A percentile compares a stretch with the other conserved stretches of the same genome.
These are phyloP conservation scores for Nephotettix cincticeps DNA, from an alignment of 1,140 invertebrate species.

Conservation along the genomic window DNA sequence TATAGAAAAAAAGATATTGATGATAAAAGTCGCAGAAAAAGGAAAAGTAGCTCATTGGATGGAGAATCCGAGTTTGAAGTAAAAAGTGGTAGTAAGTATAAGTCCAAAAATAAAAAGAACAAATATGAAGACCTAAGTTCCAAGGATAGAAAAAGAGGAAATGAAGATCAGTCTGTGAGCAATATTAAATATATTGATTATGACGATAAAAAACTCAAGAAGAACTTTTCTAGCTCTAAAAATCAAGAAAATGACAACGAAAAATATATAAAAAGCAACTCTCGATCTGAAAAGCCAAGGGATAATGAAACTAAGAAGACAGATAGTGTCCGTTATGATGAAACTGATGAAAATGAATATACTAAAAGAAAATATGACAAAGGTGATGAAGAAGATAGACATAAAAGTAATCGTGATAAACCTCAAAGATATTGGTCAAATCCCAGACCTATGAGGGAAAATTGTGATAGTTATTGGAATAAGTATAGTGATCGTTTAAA, in stretches of 20 bases:
- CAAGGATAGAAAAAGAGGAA: conserved; percentile 25
- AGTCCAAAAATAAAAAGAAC: conserved; percentile 33
- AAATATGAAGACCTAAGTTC: conserved; percentile 26
- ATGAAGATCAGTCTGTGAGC: not conserved
- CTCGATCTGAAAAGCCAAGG: conserved; percentile 25
- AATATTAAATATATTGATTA: not conserved
- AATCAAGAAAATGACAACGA: not conserved
- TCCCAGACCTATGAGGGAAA: not conserved
- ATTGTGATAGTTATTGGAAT: conserved; percentile 21
- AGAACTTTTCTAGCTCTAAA: conserved; percentile 28
- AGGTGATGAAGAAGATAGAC: conserved; percentile 34
- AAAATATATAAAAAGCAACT: not conserved
- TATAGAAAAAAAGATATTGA: conserved; percentile 28
- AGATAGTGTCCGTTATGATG: conserved; percentile 8
- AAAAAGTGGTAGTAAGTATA: conserved; percentile 42
- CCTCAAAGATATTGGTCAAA: not conserved
- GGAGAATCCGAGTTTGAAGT: conserved; percentile 47
- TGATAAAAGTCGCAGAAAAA: conserved; percentile 34
- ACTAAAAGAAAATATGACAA: conserved; percentile 38
- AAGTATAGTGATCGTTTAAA: not conserved
- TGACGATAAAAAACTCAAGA: not conserved
- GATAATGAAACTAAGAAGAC: conserved; percentile 22
- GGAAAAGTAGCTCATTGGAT: conserved; percentile 37
- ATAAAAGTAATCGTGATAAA: conserved; percentile 11
- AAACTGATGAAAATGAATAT: conserved; percentile 31